Conservation (phyloP, 2,888 invertebrate species). For the Thymelicus acteon region DNA sequence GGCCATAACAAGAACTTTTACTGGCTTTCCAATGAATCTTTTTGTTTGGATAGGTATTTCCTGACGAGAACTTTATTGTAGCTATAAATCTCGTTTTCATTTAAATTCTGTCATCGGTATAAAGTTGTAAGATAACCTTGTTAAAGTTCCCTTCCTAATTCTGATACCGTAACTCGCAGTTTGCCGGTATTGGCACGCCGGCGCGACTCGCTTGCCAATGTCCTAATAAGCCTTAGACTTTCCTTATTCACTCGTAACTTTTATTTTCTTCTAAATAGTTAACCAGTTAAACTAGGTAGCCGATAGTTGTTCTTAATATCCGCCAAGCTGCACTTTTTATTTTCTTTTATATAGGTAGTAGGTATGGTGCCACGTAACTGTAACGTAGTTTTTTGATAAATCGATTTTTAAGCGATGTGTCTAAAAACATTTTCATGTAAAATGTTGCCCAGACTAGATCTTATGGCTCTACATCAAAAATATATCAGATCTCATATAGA, state of each 20-base stretch:
- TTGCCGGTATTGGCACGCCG: conserved; percentile 23
- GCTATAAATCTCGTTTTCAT: conserved; percentile 22
- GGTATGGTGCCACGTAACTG: too few relatives aligned
- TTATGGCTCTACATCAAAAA: too few relatives aligned
- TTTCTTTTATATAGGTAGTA: too few relatives aligned
- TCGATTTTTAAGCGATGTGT: too few relatives aligned
- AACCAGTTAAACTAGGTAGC: conserved; percentile 1
- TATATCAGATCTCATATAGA: too few relatives aligned
- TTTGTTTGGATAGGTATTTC: background rate
- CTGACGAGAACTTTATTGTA: background rate
- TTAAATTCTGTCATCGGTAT: conserved; percentile 26
- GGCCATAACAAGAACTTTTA: background rate
- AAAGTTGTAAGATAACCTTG: conserved; percentile 28
- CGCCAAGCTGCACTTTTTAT: background rate
- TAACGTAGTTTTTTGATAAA: too few relatives aligned
- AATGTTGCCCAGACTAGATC: too few relatives aligned
- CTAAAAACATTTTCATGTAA: too few relatives aligned
- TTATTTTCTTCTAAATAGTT: conserved; percentile 29
- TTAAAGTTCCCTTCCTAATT: conserved; percentile 30
- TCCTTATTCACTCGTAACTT: conserved; percentile 19
- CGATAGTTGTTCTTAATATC: background rate
- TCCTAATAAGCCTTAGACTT: conserved; percentile 34
- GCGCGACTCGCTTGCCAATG: conserved; percentile 27
- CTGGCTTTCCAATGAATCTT: too few relatives aligned
- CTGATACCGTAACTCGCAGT: conserved; percentile 15